Evolutionary conservation across 2,888 invertebrate genomes (phyloP), one percentile per base, ranked within the genome.

Genomic region (Lycophotia porphyrea): DNA sequence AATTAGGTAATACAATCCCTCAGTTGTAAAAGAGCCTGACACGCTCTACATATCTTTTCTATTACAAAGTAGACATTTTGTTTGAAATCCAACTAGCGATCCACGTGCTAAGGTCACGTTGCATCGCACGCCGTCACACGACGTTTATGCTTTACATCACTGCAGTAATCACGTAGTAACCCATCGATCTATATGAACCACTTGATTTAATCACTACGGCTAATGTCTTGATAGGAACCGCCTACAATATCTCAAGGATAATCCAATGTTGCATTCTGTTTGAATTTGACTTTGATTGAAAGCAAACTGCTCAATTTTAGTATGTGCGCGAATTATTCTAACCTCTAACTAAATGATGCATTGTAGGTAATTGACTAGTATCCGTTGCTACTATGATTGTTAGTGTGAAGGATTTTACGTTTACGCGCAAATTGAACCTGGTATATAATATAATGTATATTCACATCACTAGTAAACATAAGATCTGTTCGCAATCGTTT

Each of bases 221-320:
- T 90, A 92, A 92, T 89, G 91, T 92, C 90, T 89, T 92, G 92
- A 92, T 93, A 92, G 86, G 89, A 79, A 72, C 88, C 88, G 89
- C 90, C 92, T 91, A 92, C 92, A 92, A 92, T 91, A 90, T 90
- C 90, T 91, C 91, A 92, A 94, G 93, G 93, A 93, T 94, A 92
- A 92, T 91, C 91, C 88, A 87, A 88, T 90, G 83, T 86, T 90
- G 89, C 89, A 90, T 88, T 87, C 85, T 81, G 82, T 75, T 84
- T 76, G 76, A 73, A 77, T 85, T 81, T 82, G 87, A 88, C 83
- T 82, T 88, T 89, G 87, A 88, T 88, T 88, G 87, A 90, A 91
- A 91, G 89, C 91, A 90, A 88, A 86, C 90, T 80, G 70, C 80
- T 89, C 86, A 90, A 90, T 89, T 90, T 91, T 88, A 89, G 68